Evolutionary conservation across 2,888 invertebrate species (phyloP), one percentile per base, ranked within the genome.

Genomic region (Leucozona laternaria): DNA sequence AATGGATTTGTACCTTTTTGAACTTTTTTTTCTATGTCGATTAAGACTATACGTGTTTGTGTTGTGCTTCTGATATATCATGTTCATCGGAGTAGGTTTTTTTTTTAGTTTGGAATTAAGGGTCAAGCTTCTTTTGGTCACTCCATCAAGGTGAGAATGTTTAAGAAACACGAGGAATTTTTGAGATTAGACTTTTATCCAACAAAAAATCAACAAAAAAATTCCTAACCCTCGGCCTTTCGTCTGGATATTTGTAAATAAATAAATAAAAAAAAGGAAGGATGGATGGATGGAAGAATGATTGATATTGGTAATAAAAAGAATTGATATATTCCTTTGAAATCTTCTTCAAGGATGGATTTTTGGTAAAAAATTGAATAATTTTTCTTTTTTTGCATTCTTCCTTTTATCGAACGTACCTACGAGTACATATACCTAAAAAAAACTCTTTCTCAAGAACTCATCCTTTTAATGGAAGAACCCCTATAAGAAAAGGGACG

Each of bases 281-380:
- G 45, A 45, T 45, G 45, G 64, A 64, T 7, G 45, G 17, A 48
- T 31, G 68, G 50, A 71, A 58, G 64, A 71, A 76, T 79, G 80
- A 85, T 60, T 60, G 79, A 84, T 84, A 84, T 79, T 84, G 84
- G 76, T 48, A 77, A 77, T 76, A 73, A 73, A 80, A 72, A 80
- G 82, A 77, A 85, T 80, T 85, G 84, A 85, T 77, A 77, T 84
- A 85, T 85, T 77, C 68, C 28, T 80, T 80, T 66, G 62, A 72
- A 77, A 73, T 77, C 71, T 22, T 66, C 79, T 50, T 58, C 31
- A 50, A 57, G 31, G 31, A 79, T 68, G 50, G 13, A 64, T 64
- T 50, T 68, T 45, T 62, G 28, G 31, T 57, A 31, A 68, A 68
- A 50, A 22, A 17, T 68, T 68, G 50, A 68, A 68, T 68, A 37